Evolutionary conservation across 2,888 invertebrate species (phyloP), one percentile per base, ranked within the genome.

Genomic region (Iphiclides podalirius): DNA sequence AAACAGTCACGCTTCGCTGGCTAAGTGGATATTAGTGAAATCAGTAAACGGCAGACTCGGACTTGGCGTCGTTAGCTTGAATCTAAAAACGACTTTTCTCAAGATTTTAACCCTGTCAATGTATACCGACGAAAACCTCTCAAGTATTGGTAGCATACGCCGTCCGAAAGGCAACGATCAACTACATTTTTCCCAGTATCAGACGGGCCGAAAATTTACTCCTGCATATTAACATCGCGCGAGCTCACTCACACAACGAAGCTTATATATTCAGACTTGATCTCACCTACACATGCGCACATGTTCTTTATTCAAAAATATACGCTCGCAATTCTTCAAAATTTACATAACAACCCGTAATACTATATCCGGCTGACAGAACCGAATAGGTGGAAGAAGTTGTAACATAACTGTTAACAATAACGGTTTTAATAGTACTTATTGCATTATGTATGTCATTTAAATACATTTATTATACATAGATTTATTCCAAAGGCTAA

Each of bases 161-260:
- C 9, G 9, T 40, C 35, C 40, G 14, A 44, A 28, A 40, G 11
- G 20, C 40, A 50, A 44, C 44, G 44, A 50, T 50, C 44, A 45
- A 20, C 9, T n/a, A 33, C 26, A 26, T 44, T 35, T 44, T 39
- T 40, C 39, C 7, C 15, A 1, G 28, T 28, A 40, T 33, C 44
- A 26, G 16, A 16, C 44, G 28, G 35, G 39, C 44, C 23, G 16
- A 28, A 50, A 50, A 45, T 50, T 36, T 40, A 44, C 28, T 9
- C 44, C 35, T 36, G 35, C 35, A 14, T 34, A 39, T 37, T 13
- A 28, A 41, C 37, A 33, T 20, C 9, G 9, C 14, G 16, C 16
- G 34, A 15, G 23, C 26, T 12, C 35, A 23, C 23, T 15, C 26
- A 28, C 17, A 15, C 11, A 12, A 13, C 4, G 2, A 15, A 3